Conservation (phyloP, 2,113 vertebrate species). For the Gallinago jamesoni region DNA sequence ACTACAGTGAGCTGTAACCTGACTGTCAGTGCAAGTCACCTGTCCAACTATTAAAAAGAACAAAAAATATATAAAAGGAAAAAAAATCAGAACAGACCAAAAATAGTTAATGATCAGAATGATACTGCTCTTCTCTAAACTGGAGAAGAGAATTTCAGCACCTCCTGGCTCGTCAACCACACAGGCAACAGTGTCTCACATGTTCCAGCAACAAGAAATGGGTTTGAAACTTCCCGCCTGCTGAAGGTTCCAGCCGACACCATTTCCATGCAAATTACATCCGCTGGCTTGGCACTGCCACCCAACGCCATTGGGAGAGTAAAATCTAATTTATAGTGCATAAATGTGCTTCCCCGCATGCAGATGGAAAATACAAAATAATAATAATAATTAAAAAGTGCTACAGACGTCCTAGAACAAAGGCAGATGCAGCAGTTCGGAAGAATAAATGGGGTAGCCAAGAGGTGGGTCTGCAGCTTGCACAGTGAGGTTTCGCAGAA, state of each 20-base stretch:
- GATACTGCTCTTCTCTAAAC: not conserved
- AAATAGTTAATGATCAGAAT: not conserved
- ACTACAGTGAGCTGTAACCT: constrained; percentile 29
- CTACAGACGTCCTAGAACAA: constrained; percentile 74
- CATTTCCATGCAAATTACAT: accelerated
- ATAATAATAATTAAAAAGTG: accelerated
- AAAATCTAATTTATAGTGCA: not conserved
- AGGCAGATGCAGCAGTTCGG: constrained; percentile 85
- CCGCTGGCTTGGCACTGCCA: not conserved
- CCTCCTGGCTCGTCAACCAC: not conserved
- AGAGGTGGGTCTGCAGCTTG: constrained; percentile 95
- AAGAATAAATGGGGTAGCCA: constrained; percentile 95
- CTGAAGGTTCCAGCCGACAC: not conserved
- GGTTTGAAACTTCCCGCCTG: not conserved
- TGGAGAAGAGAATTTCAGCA: not conserved
- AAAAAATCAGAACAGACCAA: not conserved
- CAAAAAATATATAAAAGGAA: not conserved
- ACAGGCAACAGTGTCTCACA: not conserved
- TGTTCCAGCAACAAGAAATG: not conserved
- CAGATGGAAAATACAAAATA: not conserved
- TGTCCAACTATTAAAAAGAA: constrained; percentile 36
- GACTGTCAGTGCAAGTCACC: constrained; percentile 54
- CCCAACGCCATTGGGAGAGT: not conserved
- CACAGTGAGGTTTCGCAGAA: constrained; percentile 92
- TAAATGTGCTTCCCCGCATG: not conserved